Evolutionary conservation across 2,113 vertebrate genomes (phyloP).

Genomic region (rabbit (Oryctolagus cuniculus)): mOryCun1.1 NC_091448.1:1809001-1809500

Average conservation of each 20-base stretch:
- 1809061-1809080: not conserved
- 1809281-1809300: not conserved
- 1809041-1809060: accelerated
- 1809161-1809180: not conserved
- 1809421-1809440: not conserved
- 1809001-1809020: not conserved
- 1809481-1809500: not conserved
- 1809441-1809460: not conserved
- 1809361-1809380: not conserved
- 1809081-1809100: not conserved
- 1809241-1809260: not conserved
- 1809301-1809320: not conserved
- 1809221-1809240: not conserved
- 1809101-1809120: no score
- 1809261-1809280: not conserved
- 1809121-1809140: not conserved
- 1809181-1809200: not conserved
- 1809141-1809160: not conserved
- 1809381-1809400: not conserved
- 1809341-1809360: not conserved
- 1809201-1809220: not conserved
- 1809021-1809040: not conserved
- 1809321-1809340: conserved; percentile 5
- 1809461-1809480: not conserved
- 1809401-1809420: not conserved